These are phyloP conservation scores for Eupristina koningsbergeri DNA, from an alignment of 1,140 invertebrate species.

Conservation along the genomic window DNA sequence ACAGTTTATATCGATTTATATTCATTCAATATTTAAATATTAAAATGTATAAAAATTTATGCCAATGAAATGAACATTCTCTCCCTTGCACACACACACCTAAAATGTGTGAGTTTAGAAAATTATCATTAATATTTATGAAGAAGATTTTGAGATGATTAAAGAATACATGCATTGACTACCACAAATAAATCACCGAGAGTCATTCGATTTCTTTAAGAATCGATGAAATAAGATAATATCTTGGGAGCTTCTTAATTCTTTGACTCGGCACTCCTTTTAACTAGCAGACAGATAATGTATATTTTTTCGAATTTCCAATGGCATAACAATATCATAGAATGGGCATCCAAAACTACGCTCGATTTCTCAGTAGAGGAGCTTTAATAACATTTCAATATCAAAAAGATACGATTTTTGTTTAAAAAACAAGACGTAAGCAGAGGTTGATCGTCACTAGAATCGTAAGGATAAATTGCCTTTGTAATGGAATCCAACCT, in stretches of 20 bases:
- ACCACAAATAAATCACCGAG: not conserved
- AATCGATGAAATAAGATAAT: not conserved
- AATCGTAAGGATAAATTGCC: not conserved
- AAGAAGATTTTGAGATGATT: slow-evolving; percentile 1
- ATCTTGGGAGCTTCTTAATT: not conserved
- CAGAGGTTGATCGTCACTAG: not conserved
- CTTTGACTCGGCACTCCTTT: slow-evolving; percentile 3
- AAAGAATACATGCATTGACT: not conserved
- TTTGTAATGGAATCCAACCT: not conserved
- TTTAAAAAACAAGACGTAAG: not conserved
- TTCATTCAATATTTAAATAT: not conserved
- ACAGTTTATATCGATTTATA: slow-evolving; percentile 9
- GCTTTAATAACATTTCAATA: not conserved
- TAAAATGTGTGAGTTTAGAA: not conserved
- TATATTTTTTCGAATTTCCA: not conserved
- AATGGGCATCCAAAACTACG: not conserved
- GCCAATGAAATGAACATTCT: not conserved
- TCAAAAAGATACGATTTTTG: not conserved
- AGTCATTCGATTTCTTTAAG: not conserved
- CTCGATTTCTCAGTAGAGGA: not conserved
- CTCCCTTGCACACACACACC: no score
- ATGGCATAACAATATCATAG: not conserved
- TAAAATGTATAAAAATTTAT: not conserved
- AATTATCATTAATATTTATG: slow-evolving; percentile 9
- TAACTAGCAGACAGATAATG: not conserved